Evolutionary conservation across 2,888 invertebrate genomes (phyloP).

Genomic region (Chouioia cunea): DNA sequence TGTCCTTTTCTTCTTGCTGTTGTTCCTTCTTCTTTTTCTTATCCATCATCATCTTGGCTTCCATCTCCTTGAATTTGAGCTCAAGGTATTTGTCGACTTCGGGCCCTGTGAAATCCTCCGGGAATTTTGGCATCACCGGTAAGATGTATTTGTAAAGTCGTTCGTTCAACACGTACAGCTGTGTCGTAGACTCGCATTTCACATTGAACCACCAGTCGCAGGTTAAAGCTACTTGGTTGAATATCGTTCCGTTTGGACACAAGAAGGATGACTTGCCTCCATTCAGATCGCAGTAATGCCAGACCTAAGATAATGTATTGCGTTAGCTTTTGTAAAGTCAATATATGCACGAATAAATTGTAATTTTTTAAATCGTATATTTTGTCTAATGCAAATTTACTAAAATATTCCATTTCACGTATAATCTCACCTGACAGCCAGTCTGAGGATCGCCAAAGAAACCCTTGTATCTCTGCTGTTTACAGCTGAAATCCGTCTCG

Average conservation of each 20-base stretch:
- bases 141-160: constrained; percentile 89
- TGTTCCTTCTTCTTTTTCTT: constrained; percentile 68
- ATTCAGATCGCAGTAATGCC: constrained; percentile 93
- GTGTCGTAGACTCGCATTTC: constrained; percentile 84
- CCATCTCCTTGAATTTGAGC: constrained; percentile 88
- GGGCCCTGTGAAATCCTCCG: constrained; percentile 90
- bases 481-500: constrained; percentile 82
- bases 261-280: constrained; percentile 91
- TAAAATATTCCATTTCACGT: constrained; percentile 3
- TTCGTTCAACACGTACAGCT: constrained; percentile 89
- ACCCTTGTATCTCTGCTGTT: constrained; percentile 88
- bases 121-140: constrained; percentile 88
- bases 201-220: constrained; percentile 97
- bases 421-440: constrained; percentile 79
- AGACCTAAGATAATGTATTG: constrained; percentile 73
- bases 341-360: too few relatives aligned
- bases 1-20: constrained; percentile 58
- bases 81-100: constrained; percentile 88
- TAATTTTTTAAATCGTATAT: too few relatives aligned
- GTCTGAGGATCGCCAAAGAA: constrained; percentile 92
- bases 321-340: constrained; percentile 29
- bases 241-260: constrained; percentile 91
- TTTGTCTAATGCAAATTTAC: constrained; percentile 10
- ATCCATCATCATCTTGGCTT: constrained; percentile 81
- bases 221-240: constrained; percentile 88